Evolutionary conservation across 2,888 invertebrate genomes (phyloP), one percentile per base, ranked within the genome.

Genomic region (Andrena hattorfiana): DNA sequence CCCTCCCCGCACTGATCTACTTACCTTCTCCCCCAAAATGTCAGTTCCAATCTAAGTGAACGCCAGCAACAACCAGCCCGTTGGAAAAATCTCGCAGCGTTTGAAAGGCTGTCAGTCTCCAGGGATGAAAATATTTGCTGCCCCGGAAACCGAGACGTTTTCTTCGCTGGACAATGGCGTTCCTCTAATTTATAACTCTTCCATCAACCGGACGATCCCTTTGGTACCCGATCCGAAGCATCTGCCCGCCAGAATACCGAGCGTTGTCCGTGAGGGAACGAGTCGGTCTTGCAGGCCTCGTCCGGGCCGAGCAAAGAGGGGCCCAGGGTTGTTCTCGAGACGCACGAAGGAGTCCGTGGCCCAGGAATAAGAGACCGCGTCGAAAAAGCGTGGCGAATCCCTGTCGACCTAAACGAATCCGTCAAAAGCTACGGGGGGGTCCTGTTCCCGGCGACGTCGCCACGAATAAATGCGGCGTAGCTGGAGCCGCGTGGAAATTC

Each of bases 351-450:
- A 8, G 26, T 20, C 20, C 48, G 59, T 48, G 66, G 59, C 49
- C 72, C 30, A 60, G 70, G 48, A 72, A 79, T 82, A 89, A 86
- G 83, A 85, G 84, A 26, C 83, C 87, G 86, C 87, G 87, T 87
- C 89, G 90, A 91, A 92, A 90, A 89, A 91, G 92, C 93, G 92
- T 91, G 73, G 89, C 91, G 87, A 93, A 93, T 92, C 90, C 83
- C 86, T 90, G 89, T 90, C 91, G 89, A 93, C 91, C 92, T 89
- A 90, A 92, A 92, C 92, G 92, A 93, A 93, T 92, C 81, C 87
- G 89, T 91, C 88, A 91, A 92, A 89, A 91, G 85, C 91, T 70
- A 85, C 89, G 32, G 64, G 80, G 78, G 84, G 84, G 79, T 69
- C 62, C 59, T 23, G 72, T n/a, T 48, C 49, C 28, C 51, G 49